Percentiles rank a stretch among this genome's conserved stretches.
These are phyloP conservation scores for Prolemur simus DNA, from an alignment of 2,113 vertebrate species.

Conservation along the genomic window DNA sequence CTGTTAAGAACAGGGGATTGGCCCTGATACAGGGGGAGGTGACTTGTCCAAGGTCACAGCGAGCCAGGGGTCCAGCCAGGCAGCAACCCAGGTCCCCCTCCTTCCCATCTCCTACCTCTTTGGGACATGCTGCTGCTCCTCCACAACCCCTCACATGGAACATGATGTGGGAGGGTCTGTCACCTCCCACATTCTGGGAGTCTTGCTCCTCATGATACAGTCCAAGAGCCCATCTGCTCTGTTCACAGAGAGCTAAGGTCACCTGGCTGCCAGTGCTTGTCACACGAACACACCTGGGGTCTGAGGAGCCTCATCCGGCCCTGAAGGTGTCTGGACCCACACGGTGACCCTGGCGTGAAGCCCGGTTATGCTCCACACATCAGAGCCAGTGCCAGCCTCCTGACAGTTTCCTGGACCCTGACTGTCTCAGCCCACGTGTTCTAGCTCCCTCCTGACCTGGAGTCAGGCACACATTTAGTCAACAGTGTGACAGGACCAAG, in stretches of 20 bases:
- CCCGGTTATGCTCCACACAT: background rate
- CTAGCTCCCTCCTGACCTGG: background rate
- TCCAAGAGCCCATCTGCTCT: background rate
- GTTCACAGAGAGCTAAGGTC: slow-evolving; percentile 12
- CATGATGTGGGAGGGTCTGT: background rate
- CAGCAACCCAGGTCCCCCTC: background rate
- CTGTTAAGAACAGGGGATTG: background rate
- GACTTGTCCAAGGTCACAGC: background rate
- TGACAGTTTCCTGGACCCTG: slow-evolving; percentile 28
- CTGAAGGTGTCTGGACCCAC: background rate
- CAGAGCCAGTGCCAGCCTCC: background rate
- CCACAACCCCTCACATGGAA: background rate
- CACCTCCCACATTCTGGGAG: background rate
- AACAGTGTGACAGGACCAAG: slow-evolving; percentile 24
- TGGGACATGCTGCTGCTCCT: accelerated
- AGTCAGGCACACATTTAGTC: background rate
- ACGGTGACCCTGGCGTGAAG: background rate
- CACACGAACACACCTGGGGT: background rate
- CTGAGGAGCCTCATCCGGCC: background rate
- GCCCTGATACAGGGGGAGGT: background rate
- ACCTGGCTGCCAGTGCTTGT: background rate
- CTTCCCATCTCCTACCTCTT: background rate
- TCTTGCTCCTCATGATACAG: background rate
- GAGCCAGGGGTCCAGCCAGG: background rate
- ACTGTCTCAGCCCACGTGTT: background rate